Evolutionary conservation across 2,113 vertebrate genomes (phyloP).

Genomic region (Dendrocopos noguchii): DNA sequence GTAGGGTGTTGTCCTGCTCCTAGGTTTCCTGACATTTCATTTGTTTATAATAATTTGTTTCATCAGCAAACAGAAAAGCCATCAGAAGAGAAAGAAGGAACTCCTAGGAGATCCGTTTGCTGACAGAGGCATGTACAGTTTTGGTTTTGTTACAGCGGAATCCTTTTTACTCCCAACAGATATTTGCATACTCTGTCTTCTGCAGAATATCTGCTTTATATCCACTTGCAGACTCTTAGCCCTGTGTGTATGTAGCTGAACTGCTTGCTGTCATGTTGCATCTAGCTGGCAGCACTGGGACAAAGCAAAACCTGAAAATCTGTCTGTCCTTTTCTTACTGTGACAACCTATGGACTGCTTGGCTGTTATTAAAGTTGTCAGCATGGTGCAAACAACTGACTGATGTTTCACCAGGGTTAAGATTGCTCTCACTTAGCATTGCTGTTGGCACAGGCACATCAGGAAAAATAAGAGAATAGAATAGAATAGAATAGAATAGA

Average conservation of each 20-base stretch:
- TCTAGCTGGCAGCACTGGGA: background rate
- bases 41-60: conserved; percentile 31
- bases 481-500: too few species aligned
- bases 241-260: background rate
- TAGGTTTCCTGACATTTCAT: background rate
- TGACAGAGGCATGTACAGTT: background rate
- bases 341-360: background rate
- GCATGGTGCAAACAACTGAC: background rate
- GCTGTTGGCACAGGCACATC: background rate
- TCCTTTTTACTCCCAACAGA: background rate
- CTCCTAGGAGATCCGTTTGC: background rate
- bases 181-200: conserved; percentile 10
- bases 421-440: conserved; percentile 11
- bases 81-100: background rate
- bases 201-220: background rate
- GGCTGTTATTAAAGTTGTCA: conserved; percentile 58
- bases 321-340: conserved; percentile 25
- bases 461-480: background rate
- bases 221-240: background rate
- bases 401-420: background rate
- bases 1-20: background rate
- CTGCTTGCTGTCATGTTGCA: conserved; percentile 38
- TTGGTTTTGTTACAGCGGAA: background rate
- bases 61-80: background rate
- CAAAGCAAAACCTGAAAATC: conserved; percentile 11